phyloP scores from a whole-genome alignment of 2,888 invertebrate species.

The Coelogynopora nodosa region DNA sequence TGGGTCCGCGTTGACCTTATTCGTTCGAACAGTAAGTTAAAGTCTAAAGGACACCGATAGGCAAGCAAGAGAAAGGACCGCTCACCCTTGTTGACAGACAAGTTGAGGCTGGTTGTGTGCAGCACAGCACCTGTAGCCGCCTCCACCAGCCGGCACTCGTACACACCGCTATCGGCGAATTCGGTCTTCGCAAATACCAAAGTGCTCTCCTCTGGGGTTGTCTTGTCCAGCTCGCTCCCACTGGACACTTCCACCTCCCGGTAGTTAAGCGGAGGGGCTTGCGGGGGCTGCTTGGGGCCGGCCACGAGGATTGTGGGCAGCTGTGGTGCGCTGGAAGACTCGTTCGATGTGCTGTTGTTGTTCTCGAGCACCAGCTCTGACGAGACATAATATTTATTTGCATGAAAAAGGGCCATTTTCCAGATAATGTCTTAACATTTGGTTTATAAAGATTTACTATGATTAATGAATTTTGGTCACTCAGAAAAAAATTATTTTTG shows the following conservation, averaged over 20 bases:
- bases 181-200: not conserved
- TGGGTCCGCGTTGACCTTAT: too few relatives aligned
- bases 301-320: not conserved
- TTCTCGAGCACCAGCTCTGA: not conserved
- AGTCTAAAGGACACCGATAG: too few relatives aligned
- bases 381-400: not conserved
- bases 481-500: too few relatives aligned
- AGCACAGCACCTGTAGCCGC: not conserved
- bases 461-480: too few relatives aligned
- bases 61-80: too few relatives aligned
- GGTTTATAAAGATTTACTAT: too few relatives aligned
- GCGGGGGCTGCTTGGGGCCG: not conserved
- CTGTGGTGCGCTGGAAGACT: not conserved
- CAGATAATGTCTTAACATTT: too few relatives aligned
- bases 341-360: not conserved
- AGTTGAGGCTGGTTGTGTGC: not conserved
- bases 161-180: not conserved
- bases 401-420: too few relatives aligned
- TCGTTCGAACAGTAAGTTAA: too few relatives aligned
- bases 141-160: not conserved
- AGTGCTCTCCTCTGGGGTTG: not conserved
- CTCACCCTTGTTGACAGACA: not conserved
- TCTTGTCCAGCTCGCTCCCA: not conserved
- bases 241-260: not conserved
- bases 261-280: not conserved